These are phyloP conservation scores for Melipona beecheii DNA, from an alignment of 2,888 invertebrate genomes.

Conservation along the genomic window DNA sequence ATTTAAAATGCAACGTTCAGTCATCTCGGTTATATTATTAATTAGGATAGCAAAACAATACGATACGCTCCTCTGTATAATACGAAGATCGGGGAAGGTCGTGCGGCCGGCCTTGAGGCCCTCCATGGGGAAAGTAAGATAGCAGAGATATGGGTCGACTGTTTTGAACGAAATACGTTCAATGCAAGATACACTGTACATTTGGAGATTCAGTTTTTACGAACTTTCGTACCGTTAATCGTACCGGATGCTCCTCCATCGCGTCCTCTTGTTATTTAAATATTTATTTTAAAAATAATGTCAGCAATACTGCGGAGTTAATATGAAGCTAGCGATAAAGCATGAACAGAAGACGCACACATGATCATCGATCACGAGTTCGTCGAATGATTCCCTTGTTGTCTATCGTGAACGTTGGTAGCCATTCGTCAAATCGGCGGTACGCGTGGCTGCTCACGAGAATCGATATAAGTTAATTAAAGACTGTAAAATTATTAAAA, in stretches of 20 bases:
- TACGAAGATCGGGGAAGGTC: slow-evolving; percentile 36
- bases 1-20: slow-evolving; percentile 23
- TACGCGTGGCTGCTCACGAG: slow-evolving; percentile 40
- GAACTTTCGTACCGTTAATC: slow-evolving; percentile 28
- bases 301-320: slow-evolving; percentile 58
- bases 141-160: not conserved
- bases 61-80: too few species aligned
- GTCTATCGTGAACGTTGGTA: slow-evolving; percentile 45
- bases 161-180: slow-evolving; percentile 19
- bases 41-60: slow-evolving; percentile 29
- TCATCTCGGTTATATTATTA: slow-evolving; percentile 20
- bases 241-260: slow-evolving; percentile 4
- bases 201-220: not conserved
- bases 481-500: slow-evolving; percentile 44
- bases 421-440: slow-evolving; percentile 53
- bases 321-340: slow-evolving; percentile 50
- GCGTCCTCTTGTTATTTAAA: not conserved
- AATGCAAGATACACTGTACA: not conserved
- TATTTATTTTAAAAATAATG: slow-evolving; percentile 57
- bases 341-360: slow-evolving; percentile 23
- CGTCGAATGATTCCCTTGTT: slow-evolving; percentile 65
- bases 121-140: slow-evolving; percentile 35
- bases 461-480: slow-evolving; percentile 47
- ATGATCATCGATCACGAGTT: slow-evolving; percentile 70
- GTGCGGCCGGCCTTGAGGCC: slow-evolving; percentile 29